phyloP scores from a whole-genome alignment of 2,113 vertebrate genomes.

The Xyliphius kryptos region DNA sequence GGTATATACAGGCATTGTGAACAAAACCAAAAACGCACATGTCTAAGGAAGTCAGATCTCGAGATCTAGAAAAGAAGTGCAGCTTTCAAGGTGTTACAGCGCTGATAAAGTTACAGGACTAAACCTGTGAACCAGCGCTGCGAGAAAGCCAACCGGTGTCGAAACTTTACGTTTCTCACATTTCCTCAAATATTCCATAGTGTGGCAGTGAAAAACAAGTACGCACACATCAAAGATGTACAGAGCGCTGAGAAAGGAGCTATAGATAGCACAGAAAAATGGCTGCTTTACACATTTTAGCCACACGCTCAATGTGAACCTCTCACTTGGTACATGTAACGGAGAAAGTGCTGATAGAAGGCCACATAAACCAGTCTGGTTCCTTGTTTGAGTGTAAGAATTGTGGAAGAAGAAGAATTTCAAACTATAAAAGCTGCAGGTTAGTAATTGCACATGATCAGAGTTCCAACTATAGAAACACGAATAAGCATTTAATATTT shows the following conservation, averaged over 20 bases:
- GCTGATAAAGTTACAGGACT: constrained; percentile 7
- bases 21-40: constrained; percentile 6
- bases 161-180: too few relatives aligned
- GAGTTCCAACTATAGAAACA: too few relatives aligned
- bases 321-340: constrained; percentile 1
- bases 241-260: constrained; percentile 35
- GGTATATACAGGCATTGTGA: not conserved
- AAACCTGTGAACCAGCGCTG: constrained; percentile 19
- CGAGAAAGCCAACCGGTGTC: not conserved
- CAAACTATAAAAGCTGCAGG: too few relatives aligned
- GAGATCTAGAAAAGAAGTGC: not conserved
- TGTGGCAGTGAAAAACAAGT: too few relatives aligned
- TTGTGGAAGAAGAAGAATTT: too few relatives aligned
- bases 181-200: too few relatives aligned
- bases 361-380: too few relatives aligned
- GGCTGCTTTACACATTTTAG: constrained; percentile 22
- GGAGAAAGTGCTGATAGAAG: not conserved
- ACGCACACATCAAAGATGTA: constrained; percentile 1
- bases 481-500: too few relatives aligned
- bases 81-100: not conserved
- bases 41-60: constrained; percentile 2
- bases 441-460: too few relatives aligned
- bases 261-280: not conserved
- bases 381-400: too few relatives aligned
- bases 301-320: not conserved